A percentile compares a stretch with the other conserved stretches of the same genome.
Evolutionary conservation across 2,888 invertebrate species (phyloP).

Genomic region (Noctuana brunneofusca): DNA sequence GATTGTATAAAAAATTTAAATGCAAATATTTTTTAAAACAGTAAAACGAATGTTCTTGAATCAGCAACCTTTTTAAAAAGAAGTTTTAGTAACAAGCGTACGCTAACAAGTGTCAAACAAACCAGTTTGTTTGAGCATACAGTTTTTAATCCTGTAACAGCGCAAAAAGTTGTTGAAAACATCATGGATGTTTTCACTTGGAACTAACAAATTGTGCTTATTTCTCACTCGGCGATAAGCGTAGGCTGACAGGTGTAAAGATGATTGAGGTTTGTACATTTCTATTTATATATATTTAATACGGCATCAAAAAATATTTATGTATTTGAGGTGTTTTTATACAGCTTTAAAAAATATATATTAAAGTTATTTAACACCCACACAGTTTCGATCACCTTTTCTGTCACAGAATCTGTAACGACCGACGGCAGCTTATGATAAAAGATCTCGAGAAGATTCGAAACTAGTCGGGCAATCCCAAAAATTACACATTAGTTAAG

Average conservation of each 20-base stretch:
- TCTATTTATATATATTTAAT: not conserved
- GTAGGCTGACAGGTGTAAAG: conserved; percentile 57
- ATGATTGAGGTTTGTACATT: not conserved
- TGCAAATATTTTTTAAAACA: not conserved
- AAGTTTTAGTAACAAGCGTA: conserved; percentile 11
- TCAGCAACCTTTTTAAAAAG: conserved; percentile 1
- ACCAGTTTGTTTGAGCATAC: conserved; percentile 1
- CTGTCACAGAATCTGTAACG: too few relatives aligned
- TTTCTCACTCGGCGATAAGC: conserved; percentile 62
- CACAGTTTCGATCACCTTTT: too few relatives aligned
- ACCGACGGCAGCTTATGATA: too few relatives aligned
- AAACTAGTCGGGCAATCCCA: too few relatives aligned
- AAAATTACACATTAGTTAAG: too few relatives aligned
- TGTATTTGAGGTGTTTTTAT: too few relatives aligned
- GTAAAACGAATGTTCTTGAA: not conserved
- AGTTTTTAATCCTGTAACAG: conserved; percentile 13
- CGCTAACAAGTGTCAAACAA: conserved; percentile 13
- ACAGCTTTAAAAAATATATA: too few relatives aligned
- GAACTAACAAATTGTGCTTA: conserved; percentile 64
- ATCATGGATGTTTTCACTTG: conserved; percentile 34
- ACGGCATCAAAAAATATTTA: too few relatives aligned
- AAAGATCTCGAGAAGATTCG: too few relatives aligned
- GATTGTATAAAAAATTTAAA: too few relatives aligned
- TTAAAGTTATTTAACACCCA: too few relatives aligned
- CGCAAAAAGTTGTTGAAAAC: conserved; percentile 9